Conservation (phyloP, 2,113 vertebrate species). For the Aramus guarauna region DNA sequence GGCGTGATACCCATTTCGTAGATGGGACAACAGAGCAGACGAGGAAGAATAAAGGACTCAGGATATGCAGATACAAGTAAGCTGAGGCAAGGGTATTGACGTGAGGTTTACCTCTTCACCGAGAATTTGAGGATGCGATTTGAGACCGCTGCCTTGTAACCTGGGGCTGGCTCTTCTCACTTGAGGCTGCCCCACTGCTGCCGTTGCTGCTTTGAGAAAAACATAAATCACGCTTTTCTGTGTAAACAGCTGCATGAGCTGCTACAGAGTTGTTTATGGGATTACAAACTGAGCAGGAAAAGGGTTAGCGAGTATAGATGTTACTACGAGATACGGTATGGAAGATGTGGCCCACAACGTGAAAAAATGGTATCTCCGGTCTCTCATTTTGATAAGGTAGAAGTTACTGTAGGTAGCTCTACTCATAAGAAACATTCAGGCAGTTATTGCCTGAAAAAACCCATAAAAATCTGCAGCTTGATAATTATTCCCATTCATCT, state of each 20-base stretch:
- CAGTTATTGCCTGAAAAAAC: neutral
- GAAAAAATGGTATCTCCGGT: neutral
- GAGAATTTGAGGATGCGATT: neutral
- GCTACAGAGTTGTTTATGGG: neutral
- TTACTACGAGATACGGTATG: neutral
- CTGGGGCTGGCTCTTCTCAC: neutral
- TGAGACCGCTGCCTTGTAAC: neutral
- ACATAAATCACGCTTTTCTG: neutral
- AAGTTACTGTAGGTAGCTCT: neutral
- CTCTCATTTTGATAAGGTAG: neutral
- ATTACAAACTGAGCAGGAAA: neutral
- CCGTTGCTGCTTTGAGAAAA: neutral
- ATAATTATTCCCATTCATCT: slow-evolving; percentile 11
- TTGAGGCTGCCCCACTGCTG: neutral
- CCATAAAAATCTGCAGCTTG: neutral
- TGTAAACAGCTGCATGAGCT: neutral
- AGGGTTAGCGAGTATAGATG: neutral
- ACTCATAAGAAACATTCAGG: neutral
- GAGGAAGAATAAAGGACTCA: neutral
- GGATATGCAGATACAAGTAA: neutral
- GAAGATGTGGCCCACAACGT: neutral
- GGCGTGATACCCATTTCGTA: neutral
- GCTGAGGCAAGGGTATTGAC: neutral
- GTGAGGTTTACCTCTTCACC: neutral
- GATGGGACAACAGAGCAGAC: neutral